Percentiles rank a stretch among this genome's conserved stretches.
Evolutionary conservation across 2,113 vertebrate species (phyloP).

Genomic region (Oreotrochilus melanogaster): DNA sequence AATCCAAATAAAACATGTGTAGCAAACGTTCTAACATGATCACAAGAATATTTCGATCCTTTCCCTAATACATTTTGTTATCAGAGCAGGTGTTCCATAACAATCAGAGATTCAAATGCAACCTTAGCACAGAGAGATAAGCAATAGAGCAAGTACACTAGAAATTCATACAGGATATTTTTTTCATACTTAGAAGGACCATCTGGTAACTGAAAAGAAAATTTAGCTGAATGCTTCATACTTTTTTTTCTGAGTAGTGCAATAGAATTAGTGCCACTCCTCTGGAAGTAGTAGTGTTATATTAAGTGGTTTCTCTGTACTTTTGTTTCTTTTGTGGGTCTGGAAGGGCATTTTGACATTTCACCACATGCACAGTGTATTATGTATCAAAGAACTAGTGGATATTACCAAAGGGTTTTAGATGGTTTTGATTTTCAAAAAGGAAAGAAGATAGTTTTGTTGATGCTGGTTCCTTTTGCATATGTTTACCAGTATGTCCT

Average conservation of each 20-base stretch:
- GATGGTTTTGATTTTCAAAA: neutral
- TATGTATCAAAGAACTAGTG: conserved; percentile 6
- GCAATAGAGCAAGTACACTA: conserved; percentile 74
- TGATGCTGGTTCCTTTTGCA: neutral
- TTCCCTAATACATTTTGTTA: conserved; percentile 73
- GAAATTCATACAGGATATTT: conserved; percentile 61
- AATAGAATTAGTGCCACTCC: conserved; percentile 52
- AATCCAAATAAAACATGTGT: conserved; percentile 50
- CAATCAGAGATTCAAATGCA: conserved; percentile 76
- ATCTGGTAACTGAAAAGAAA: conserved; percentile 82
- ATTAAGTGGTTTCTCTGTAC: conserved; percentile 57
- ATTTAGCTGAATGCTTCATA: conserved; percentile 72
- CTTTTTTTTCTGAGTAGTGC: conserved; percentile 73
- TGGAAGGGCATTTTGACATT: conserved; percentile 39
- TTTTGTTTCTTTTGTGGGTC: conserved; percentile 71
- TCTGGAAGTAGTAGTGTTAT: conserved; percentile 63
- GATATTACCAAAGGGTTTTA: neutral
- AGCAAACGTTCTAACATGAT: conserved; percentile 76
- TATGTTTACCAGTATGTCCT: neutral
- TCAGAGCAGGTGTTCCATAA: conserved; percentile 84
- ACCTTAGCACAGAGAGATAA: conserved; percentile 75
- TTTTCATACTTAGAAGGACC: conserved; percentile 76
- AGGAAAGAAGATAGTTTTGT: neutral
- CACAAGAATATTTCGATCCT: conserved; percentile 78
- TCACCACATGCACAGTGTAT: conserved; percentile 49